A percentile compares a stretch with the other conserved stretches of the same genome.
These are phyloP conservation scores for Megaceryle alcyon DNA, from an alignment of 2,797 vertebrate genomes.

Conservation along the genomic window DNA sequence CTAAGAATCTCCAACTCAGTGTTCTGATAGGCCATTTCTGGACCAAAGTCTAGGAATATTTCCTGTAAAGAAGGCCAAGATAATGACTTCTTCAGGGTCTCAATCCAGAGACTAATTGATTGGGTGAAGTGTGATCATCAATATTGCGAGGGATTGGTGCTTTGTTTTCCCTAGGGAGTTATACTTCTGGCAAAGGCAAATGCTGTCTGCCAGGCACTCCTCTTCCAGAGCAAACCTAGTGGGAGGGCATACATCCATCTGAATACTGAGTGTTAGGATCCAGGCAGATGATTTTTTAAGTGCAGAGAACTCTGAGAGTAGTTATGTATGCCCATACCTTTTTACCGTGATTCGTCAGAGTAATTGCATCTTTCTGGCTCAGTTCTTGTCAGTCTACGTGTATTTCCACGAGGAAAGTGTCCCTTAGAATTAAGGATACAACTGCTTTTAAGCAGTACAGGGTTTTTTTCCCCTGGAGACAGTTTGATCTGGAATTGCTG, in stretches of 20 bases:
- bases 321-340: background rate
- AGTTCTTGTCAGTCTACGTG: background rate
- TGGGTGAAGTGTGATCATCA: background rate
- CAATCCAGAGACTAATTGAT: background rate
- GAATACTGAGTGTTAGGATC: background rate
- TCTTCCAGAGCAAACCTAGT: background rate
- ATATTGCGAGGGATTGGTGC: background rate
- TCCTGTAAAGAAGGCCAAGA: background rate
- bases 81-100: background rate
- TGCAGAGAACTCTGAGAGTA: background rate
- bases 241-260: accelerated
- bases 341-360: background rate
- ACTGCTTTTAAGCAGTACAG: background rate
- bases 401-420: background rate
- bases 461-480: background rate
- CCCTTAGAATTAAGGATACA: background rate
- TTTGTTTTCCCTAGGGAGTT: background rate
- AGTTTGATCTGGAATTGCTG: background rate
- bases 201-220: background rate
- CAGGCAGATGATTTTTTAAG: background rate
- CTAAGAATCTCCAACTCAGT: background rate
- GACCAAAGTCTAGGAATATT: background rate
- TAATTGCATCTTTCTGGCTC: background rate
- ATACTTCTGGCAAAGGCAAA: background rate
- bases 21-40: background rate